A percentile compares a stretch with the other conserved stretches of the same genome.
These are phyloP conservation scores for Physocephala rufipes DNA, from an alignment of 2,888 invertebrate genomes.

Conservation along the genomic window DNA sequence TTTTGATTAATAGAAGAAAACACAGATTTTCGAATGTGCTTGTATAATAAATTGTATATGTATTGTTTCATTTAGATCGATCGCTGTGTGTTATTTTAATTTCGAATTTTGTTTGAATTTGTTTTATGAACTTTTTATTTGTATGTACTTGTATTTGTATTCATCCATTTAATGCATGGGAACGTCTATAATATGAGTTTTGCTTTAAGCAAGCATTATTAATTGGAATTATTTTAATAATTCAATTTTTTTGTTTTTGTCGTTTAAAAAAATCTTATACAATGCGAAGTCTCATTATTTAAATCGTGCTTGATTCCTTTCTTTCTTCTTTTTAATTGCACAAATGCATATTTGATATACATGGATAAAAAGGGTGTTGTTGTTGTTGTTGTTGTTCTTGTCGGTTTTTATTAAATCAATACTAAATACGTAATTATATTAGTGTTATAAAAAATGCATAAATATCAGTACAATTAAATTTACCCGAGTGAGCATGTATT, in stretches of 20 bases:
- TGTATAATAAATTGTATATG: slow-evolving; percentile 19
- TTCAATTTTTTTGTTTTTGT: too few relatives aligned
- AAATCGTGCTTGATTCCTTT: slow-evolving; percentile 7
- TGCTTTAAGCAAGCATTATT: slow-evolving; percentile 10
- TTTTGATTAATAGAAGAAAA: too few relatives aligned
- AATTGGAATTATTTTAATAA: slow-evolving; percentile 11
- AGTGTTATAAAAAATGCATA: slow-evolving; percentile 20
- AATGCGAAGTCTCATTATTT: slow-evolving; percentile 10
- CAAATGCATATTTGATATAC: slow-evolving; percentile 19
- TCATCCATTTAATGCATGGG: slow-evolving; percentile 13
- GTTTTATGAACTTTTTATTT: too few relatives aligned
- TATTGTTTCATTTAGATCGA: slow-evolving; percentile 13
- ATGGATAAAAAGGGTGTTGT: slow-evolving; percentile 9
- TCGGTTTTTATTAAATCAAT: slow-evolving; percentile 18
- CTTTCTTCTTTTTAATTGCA: not conserved
- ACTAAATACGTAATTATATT: slow-evolving; percentile 11
- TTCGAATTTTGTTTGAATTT: too few relatives aligned
- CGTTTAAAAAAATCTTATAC: not conserved
- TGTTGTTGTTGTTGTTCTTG: too few relatives aligned
- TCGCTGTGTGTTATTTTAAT: slow-evolving; percentile 9
- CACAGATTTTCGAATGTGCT: slow-evolving; percentile 15
- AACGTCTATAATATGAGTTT: slow-evolving; percentile 13
- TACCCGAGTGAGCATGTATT: slow-evolving; percentile 12
- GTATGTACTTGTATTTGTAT: not conserved
- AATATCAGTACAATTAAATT: not conserved